These are phyloP conservation scores for Lepidurus apus DNA, from an alignment of 1,140 invertebrate genomes.

Conservation along the genomic window DNA sequence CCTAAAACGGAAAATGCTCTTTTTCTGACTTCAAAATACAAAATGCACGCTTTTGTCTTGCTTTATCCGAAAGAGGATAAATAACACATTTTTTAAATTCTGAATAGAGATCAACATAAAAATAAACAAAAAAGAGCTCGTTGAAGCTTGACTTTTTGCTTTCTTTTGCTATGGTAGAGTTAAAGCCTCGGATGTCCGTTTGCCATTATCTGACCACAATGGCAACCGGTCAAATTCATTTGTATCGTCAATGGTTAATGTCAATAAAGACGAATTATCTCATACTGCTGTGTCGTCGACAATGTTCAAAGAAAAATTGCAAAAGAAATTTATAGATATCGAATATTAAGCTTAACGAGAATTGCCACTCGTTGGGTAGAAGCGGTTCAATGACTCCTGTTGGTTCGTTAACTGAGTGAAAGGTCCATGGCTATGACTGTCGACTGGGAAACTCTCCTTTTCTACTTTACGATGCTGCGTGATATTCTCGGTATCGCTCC, in stretches of 20 bases:
- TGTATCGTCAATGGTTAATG: background rate
- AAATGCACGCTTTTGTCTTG: background rate
- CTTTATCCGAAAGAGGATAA: background rate
- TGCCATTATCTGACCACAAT: background rate
- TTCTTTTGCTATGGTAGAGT: slow-evolving; percentile 7
- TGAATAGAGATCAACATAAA: slow-evolving; percentile 22
- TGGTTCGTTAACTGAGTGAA: background rate
- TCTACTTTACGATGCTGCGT: background rate
- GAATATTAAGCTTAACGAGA: background rate
- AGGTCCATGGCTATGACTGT: background rate
- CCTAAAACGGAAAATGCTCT: background rate
- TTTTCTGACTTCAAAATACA: background rate
- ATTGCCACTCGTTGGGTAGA: background rate
- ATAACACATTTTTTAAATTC: background rate
- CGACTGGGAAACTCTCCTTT: background rate
- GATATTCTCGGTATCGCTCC: background rate
- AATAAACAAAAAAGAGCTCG: slow-evolving; percentile 4
- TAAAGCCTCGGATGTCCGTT: slow-evolving; percentile 13
- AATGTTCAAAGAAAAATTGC: background rate
- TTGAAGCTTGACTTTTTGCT: slow-evolving; percentile 10
- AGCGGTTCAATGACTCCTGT: background rate
- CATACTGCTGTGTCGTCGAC: background rate
- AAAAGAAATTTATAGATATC: background rate
- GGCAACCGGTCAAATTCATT: background rate
- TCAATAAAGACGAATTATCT: background rate